Evolutionary conservation across 2,888 invertebrate species (phyloP).

Genomic region (Pilophorus perplexus): DNA sequence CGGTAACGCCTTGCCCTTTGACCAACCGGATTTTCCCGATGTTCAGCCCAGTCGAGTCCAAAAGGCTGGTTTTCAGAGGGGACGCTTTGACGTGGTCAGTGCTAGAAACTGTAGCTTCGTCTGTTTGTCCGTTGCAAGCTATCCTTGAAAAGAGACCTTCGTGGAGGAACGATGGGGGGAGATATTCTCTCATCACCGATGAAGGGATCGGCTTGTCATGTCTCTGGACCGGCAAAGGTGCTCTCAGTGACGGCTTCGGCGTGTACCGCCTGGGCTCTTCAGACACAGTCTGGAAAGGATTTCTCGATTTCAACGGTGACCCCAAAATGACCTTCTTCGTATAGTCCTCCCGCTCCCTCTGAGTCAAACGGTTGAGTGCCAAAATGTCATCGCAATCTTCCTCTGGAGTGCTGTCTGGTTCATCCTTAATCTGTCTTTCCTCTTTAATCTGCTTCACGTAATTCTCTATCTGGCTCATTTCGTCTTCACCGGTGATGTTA

Average conservation of each 20-base stretch:
- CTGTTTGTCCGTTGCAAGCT: slow-evolving; percentile 6
- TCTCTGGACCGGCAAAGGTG: background rate
- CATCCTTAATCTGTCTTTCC: slow-evolving; percentile 20
- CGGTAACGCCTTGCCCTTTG: slow-evolving; percentile 26
- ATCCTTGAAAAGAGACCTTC: slow-evolving; percentile 16
- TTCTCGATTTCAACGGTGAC: slow-evolving; percentile 2
- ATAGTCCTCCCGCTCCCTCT: slow-evolving; percentile 12
- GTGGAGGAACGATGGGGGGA: slow-evolving; percentile 4
- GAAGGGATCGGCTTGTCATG: background rate
- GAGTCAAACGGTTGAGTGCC: slow-evolving; percentile 7
- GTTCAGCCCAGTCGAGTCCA: background rate
- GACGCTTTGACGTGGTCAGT: background rate
- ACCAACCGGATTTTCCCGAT: too few relatives aligned
- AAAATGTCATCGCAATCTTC: slow-evolving; percentile 24
- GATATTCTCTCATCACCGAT: background rate
- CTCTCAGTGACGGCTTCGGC: slow-evolving; percentile 16
- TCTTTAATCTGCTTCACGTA: slow-evolving; percentile 3
- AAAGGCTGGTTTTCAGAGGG: background rate
- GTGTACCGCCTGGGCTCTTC: background rate
- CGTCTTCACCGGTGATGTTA: background rate
- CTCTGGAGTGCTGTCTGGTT: slow-evolving; percentile 33
- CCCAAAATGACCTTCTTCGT: slow-evolving; percentile 32
- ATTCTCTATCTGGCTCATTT: slow-evolving; percentile 11
- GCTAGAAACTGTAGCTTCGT: slow-evolving; percentile 10
- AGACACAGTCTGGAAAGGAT: background rate